phyloP scores from a whole-genome alignment of 2,888 invertebrate species.

The Margaritifera margaritifera region DNA sequence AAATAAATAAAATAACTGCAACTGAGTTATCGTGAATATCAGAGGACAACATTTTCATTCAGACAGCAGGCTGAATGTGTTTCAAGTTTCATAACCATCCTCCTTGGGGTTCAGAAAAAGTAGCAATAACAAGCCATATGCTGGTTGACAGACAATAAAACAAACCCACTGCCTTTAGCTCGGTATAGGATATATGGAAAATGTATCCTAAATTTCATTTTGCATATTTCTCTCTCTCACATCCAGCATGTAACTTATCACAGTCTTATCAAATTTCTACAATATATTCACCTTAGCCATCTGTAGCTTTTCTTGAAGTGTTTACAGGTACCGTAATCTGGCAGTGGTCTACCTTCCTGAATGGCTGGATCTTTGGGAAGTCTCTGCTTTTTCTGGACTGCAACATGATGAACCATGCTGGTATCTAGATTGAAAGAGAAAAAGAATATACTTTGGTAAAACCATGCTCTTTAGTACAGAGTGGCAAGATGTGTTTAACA shows the following conservation, averaged over 20 bases:
- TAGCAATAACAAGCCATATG: too few species aligned
- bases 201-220: neutral
- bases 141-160: too few species aligned
- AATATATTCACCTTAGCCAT: slow-evolving; percentile 72
- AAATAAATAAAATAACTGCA: too few species aligned
- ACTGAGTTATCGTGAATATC: too few species aligned
- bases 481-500: too few species aligned
- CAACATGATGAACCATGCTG: slow-evolving; percentile 37
- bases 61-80: too few species aligned
- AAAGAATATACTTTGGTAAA: neutral
- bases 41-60: too few species aligned
- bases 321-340: slow-evolving; percentile 73
- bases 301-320: slow-evolving; percentile 75
- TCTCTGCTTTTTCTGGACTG: slow-evolving; percentile 39
- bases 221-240: too few species aligned
- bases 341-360: slow-evolving; percentile 72
- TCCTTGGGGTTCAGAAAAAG: too few species aligned
- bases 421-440: slow-evolving; percentile 16
- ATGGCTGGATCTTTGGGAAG: slow-evolving; percentile 70
- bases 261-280: neutral
- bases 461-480: neutral
- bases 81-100: too few species aligned
- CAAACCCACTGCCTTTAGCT: too few species aligned
- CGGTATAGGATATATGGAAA: too few species aligned
- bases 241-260: neutral